Evolutionary conservation across 1,140 invertebrate genomes (phyloP).

Genomic region (Tetranychus cinnabarinus): DNA sequence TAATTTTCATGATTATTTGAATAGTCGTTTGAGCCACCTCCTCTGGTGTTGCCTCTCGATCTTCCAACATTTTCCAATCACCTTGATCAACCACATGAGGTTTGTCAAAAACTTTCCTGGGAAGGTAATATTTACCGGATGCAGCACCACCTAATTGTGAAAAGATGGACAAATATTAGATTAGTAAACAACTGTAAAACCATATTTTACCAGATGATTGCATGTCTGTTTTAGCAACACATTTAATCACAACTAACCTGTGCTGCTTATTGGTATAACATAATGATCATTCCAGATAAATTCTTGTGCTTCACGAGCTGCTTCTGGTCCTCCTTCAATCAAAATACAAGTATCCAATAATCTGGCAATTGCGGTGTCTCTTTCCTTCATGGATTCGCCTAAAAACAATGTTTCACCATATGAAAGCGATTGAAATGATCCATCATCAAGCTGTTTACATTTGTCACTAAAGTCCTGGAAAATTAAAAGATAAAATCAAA

Average conservation of each 20-base stretch:
- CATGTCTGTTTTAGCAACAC: background rate
- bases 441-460: constrained; percentile 18
- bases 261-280: constrained; percentile 19
- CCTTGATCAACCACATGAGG: constrained; percentile 17
- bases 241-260: constrained; percentile 7
- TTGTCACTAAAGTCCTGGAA: background rate
- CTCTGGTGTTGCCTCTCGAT: constrained; percentile 14
- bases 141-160: constrained; percentile 16
- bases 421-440: constrained; percentile 17
- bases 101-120: constrained; percentile 20
- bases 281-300: constrained; percentile 23
- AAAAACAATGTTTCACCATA: constrained; percentile 21
- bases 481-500: background rate
- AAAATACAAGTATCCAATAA: constrained; percentile 21
- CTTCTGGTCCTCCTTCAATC: constrained; percentile 17
- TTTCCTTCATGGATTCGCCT: constrained; percentile 19
- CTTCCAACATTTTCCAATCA: constrained; percentile 17
- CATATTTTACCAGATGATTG: background rate
- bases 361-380: constrained; percentile 19
- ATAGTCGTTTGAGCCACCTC: constrained; percentile 17
- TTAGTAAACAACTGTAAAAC: background rate
- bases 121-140: constrained; percentile 18
- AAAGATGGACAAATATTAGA: background rate
- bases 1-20: constrained; percentile 15
- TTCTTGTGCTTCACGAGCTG: constrained; percentile 17